phyloP scores from a whole-genome alignment of 2,113 vertebrate species.

The Nipponia nippon region DNA sequence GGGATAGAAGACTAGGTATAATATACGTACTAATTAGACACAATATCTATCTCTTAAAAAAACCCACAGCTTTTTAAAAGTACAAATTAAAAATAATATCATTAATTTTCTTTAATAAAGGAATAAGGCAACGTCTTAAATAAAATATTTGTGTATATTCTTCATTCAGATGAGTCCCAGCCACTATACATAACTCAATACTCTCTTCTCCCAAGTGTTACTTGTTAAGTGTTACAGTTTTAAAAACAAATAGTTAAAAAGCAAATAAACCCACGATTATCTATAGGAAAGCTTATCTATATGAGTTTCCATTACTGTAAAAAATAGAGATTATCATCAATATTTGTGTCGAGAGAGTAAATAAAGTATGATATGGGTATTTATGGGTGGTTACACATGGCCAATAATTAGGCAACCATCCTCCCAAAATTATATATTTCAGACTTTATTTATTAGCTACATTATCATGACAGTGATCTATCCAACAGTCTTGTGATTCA shows the following conservation, averaged over 20 bases:
- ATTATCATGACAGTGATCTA: neutral
- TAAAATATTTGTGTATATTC: neutral
- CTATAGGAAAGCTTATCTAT: neutral
- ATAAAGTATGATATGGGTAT: neutral
- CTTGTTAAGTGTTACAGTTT: neutral
- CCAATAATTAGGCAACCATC: neutral
- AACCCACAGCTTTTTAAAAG: neutral
- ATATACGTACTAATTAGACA: neutral
- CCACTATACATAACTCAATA: neutral
- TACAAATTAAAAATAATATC: neutral
- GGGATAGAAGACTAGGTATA: neutral
- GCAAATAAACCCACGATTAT: neutral
- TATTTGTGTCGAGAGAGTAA: neutral
- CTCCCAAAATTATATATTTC: neutral
- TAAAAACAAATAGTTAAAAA: neutral
- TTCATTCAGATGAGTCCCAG: neutral
- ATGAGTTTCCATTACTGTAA: neutral
- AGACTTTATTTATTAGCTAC: neutral
- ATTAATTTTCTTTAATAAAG: neutral
- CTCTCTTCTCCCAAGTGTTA: neutral
- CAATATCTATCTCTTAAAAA: neutral
- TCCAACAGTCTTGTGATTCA: neutral
- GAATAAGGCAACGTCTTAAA: neutral
- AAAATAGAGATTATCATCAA: neutral
- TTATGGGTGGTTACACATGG: neutral